These are phyloP conservation scores for Trematocara variabile DNA, from an alignment of 2,113 vertebrate species.

Conservation along the genomic window DNA sequence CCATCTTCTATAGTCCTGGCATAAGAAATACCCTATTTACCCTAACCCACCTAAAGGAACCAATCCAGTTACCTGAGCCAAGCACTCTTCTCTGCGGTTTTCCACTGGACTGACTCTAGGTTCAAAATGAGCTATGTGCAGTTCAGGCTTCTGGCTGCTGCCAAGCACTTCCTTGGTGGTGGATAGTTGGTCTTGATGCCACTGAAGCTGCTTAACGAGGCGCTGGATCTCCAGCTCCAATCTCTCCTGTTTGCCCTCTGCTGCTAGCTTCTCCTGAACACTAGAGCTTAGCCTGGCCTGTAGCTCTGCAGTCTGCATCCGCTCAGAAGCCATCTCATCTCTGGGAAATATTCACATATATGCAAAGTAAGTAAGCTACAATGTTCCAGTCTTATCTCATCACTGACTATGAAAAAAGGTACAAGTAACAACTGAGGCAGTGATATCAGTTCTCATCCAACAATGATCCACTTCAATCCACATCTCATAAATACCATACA, in stretches of 20 bases:
- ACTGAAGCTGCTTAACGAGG: conserved; percentile 50
- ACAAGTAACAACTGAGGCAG: not conserved
- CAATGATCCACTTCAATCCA: not conserved
- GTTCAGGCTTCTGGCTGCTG: conserved; percentile 23
- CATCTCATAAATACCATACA: not conserved
- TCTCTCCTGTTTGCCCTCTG: conserved; percentile 70
- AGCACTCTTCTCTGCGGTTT: conserved; percentile 51
- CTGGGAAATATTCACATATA: conserved; percentile 40
- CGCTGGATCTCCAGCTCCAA: conserved; percentile 60
- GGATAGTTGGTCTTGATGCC: conserved; percentile 41
- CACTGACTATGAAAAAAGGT: not conserved
- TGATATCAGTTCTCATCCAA: not conserved
- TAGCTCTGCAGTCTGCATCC: conserved; percentile 69
- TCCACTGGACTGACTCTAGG: conserved; percentile 11
- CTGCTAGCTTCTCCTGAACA: conserved; percentile 64
- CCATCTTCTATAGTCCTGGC: not conserved
- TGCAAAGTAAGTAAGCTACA: not conserved
- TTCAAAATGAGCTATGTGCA: not conserved
- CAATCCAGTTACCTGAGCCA: conserved; percentile 71
- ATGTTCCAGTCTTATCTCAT: not conserved
- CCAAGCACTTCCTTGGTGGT: conserved; percentile 10
- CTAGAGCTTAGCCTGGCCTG: conserved; percentile 72
- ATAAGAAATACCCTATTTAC: not conserved
- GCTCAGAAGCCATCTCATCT: conserved; percentile 58
- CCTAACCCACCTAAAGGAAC: not conserved